These are phyloP conservation scores for Aphidius gifuensis DNA, from an alignment of 1,140 invertebrate genomes.

Conservation along the genomic window DNA sequence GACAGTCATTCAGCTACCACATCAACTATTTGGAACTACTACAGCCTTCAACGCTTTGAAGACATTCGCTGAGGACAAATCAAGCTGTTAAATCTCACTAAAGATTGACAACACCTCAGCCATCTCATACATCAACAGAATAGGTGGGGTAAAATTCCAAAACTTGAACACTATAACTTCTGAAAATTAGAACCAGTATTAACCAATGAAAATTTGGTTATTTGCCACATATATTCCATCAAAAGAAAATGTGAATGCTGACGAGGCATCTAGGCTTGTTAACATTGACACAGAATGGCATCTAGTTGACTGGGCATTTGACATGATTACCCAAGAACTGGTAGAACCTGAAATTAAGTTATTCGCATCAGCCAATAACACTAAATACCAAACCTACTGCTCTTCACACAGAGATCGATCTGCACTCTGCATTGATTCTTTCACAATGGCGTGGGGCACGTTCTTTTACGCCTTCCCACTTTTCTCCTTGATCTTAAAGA, in stretches of 20 bases:
- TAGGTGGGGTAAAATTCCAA: constrained; percentile 13
- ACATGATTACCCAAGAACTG: background rate
- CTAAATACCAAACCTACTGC: background rate
- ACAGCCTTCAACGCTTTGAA: constrained; percentile 13
- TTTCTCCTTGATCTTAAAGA: constrained; percentile 2
- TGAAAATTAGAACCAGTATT: constrained; percentile 17
- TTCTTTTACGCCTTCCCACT: constrained; percentile 15
- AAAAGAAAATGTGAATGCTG: constrained; percentile 18
- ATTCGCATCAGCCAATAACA: constrained; percentile 6
- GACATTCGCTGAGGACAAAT: constrained; percentile 2
- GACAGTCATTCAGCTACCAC: constrained; percentile 11
- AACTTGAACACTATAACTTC: constrained; percentile 6
- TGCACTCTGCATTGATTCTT: background rate
- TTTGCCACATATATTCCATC: constrained; percentile 16
- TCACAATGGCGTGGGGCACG: background rate
- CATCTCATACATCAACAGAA: too few relatives aligned
- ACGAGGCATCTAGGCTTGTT: background rate
- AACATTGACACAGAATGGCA: constrained; percentile 16
- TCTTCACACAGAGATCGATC: background rate
- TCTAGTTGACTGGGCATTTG: background rate
- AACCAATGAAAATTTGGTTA: constrained; percentile 4
- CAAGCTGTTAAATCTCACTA: constrained; percentile 15
- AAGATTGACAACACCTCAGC: constrained; percentile 22
- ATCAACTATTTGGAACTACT: constrained; percentile 21
- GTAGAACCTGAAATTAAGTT: background rate